Conservation (phyloP, 1,140 invertebrate genomes). For the Drosophila grimshawi region DNA sequence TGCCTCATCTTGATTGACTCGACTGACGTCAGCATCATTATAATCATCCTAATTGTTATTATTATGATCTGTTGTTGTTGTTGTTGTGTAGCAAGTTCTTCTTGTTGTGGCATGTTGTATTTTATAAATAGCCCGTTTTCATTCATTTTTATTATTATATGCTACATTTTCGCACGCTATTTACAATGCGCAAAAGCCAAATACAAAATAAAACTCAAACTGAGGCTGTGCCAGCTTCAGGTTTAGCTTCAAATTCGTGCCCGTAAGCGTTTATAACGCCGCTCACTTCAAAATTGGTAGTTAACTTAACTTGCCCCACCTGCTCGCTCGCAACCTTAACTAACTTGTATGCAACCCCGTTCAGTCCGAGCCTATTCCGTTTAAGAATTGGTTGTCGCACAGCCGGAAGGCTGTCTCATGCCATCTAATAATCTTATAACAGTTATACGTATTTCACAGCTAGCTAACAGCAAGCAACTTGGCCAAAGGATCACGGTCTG, state of each 20-base stretch:
- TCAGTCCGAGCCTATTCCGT: no score
- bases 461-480: slow-evolving; percentile 13
- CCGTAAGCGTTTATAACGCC: slow-evolving; percentile 1
- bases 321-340: neutral
- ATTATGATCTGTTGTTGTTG: neutral
- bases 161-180: slow-evolving; percentile 5
- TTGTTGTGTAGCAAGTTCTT: slow-evolving; percentile 4
- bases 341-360: no score
- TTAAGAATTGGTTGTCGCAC: slow-evolving; percentile 4
- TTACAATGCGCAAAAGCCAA: neutral
- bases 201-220: no score
- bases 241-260: neutral
- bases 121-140: neutral
- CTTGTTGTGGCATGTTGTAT: neutral
- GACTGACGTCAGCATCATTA: slow-evolving; percentile 27
- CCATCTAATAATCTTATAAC: slow-evolving; percentile 30
- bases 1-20: no score
- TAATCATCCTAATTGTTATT: slow-evolving; percentile 7
- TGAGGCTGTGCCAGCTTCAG: no score
- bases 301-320: neutral
- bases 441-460: slow-evolving; percentile 51
- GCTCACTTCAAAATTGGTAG: neutral
- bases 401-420: slow-evolving; percentile 1
- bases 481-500: slow-evolving; percentile 16
- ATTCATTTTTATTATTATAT: slow-evolving; percentile 2